These are phyloP conservation scores for Podarcis raffonei DNA, from an alignment of 2,113 vertebrate genomes.

Conservation along the genomic window DNA sequence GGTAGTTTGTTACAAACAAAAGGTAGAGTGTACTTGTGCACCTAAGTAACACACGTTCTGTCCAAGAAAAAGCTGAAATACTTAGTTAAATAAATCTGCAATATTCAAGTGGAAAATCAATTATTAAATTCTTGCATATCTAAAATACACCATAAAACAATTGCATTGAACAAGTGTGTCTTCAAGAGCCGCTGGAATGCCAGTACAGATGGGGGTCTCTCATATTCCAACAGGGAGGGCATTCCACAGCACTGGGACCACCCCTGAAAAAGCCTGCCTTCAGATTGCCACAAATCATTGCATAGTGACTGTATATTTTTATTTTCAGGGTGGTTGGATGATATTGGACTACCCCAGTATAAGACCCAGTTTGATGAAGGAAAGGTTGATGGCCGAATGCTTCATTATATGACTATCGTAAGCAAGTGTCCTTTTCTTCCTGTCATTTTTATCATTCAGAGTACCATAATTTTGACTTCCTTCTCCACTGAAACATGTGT, in stretches of 20 bases:
- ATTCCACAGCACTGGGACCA: too few relatives aligned
- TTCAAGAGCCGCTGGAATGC: too few relatives aligned
- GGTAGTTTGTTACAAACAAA: neutral
- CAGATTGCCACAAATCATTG: too few relatives aligned
- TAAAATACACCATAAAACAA: too few relatives aligned
- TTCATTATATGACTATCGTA: constrained; percentile 97
- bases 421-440: constrained; percentile 61
- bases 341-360: constrained; percentile 97
- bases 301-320: neutral
- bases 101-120: too few relatives aligned
- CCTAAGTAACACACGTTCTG: neutral
- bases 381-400: constrained; percentile 93
- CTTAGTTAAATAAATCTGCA: neutral
- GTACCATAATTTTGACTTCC: too few relatives aligned
- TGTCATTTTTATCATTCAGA: neutral
- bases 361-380: constrained; percentile 99
- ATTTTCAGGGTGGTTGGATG: constrained; percentile 92
- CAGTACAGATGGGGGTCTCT: too few relatives aligned
- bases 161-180: too few relatives aligned
- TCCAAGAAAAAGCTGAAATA: neutral
- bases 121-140: too few relatives aligned
- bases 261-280: too few relatives aligned
- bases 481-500: neutral
- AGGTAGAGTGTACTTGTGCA: neutral
- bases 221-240: too few relatives aligned